phyloP scores from a whole-genome alignment of 2,113 vertebrate genomes.

The Oreochromis niloticus region DNA sequence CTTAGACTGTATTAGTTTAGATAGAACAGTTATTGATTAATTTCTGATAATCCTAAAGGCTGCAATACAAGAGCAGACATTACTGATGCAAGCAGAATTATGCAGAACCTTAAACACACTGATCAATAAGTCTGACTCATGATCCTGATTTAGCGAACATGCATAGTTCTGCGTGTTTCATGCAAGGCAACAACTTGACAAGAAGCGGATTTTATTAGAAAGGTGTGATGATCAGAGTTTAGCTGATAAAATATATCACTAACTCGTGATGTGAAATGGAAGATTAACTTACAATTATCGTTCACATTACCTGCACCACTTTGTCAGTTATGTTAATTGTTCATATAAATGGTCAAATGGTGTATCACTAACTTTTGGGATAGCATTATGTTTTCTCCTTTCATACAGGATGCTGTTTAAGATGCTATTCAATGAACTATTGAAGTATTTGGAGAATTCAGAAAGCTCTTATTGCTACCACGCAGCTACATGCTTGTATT shows the following conservation, averaged over 20 bases:
- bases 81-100: background rate
- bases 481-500: background rate
- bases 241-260: background rate
- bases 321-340: background rate
- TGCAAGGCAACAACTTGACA: background rate
- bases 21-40: background rate
- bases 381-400: background rate
- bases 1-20: background rate
- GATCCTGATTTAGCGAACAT: background rate
- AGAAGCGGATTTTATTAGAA: background rate
- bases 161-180: background rate
- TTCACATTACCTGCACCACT: background rate
- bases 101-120: background rate
- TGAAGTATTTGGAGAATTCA: background rate
- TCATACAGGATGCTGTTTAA: background rate
- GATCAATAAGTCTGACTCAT: background rate
- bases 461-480: background rate
- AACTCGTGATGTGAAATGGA: fast-evolving
- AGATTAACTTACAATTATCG: background rate
- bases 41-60: background rate
- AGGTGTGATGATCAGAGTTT: fast-evolving
- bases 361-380: fast-evolving
- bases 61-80: background rate
- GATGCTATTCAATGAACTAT: background rate
- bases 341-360: background rate